Evolutionary conservation across 1,140 invertebrate genomes (phyloP).

Genomic region (Acromyrmex charruanus): DNA sequence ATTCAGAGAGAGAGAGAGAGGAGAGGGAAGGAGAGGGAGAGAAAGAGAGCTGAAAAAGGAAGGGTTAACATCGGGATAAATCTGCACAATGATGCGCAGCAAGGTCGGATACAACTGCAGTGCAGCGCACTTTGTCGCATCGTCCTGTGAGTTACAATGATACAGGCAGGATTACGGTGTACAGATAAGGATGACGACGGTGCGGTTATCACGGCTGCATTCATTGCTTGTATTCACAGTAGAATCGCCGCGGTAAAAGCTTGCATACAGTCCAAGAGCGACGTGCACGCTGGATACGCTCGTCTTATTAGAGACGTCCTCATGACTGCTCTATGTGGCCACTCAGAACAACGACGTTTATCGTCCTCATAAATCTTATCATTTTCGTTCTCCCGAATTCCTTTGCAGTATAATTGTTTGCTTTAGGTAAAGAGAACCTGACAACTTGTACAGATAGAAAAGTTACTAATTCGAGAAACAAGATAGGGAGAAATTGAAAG

Average conservation of each 20-base stretch:
- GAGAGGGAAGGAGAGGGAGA: neutral
- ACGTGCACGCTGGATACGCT: constrained; percentile 21
- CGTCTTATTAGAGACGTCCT: constrained; percentile 51
- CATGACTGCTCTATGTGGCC: neutral
- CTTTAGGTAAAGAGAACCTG: neutral
- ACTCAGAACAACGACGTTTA: constrained; percentile 22
- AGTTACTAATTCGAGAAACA: neutral
- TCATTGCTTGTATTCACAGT: constrained; percentile 53
- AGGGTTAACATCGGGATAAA: constrained; percentile 13
- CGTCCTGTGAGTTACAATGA: constrained; percentile 47
- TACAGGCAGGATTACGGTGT: constrained; percentile 50
- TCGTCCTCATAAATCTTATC: constrained; percentile 21
- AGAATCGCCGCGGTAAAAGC: constrained; percentile 57
- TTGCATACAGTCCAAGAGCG: constrained; percentile 2
- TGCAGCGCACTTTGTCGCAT: constrained; percentile 46
- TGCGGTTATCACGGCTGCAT: constrained; percentile 54
- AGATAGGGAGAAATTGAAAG: too few species aligned
- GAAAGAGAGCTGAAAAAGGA: neutral
- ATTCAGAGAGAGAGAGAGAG: neutral
- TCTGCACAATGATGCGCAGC: constrained; percentile 28
- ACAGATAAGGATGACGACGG: constrained; percentile 57
- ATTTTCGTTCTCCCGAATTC: neutral
- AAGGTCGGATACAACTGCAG: constrained; percentile 30
- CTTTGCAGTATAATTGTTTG: neutral
- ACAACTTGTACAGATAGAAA: neutral